Conservation (phyloP, 2,797 vertebrate genomes). For the Enteromius anoplus region DNA sequence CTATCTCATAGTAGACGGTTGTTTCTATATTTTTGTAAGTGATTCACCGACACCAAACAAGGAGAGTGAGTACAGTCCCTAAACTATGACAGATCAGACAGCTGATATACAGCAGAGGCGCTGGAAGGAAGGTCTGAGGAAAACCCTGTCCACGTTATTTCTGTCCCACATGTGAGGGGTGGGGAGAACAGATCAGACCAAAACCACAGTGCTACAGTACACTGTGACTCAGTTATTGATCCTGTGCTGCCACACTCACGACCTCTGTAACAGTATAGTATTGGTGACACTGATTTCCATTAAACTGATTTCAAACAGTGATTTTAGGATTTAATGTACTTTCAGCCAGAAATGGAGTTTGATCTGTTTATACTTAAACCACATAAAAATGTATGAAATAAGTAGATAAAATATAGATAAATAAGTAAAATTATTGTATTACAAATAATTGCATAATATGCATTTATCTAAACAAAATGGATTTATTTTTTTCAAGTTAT, state of each 20-base stretch:
- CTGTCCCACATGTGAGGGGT: slow-evolving; percentile 58
- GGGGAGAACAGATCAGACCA: slow-evolving; percentile 59
- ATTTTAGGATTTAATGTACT: not conserved
- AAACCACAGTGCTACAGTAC: slow-evolving; percentile 42
- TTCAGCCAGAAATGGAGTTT: not conserved
- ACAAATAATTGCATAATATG: not conserved
- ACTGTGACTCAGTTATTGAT: slow-evolving; percentile 35
- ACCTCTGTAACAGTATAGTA: not conserved
- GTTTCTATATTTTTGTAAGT: not conserved
- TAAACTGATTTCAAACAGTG: not conserved
- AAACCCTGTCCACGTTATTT: slow-evolving; percentile 50
- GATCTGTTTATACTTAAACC: not conserved
- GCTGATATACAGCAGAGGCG: not conserved
- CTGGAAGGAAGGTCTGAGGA: slow-evolving; percentile 36
- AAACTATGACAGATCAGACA: slow-evolving; percentile 38
- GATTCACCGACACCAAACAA: slow-evolving; percentile 28
- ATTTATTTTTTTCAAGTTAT: no score
- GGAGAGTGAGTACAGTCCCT: slow-evolving; percentile 8
- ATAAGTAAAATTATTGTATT: not conserved
- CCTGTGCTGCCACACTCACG: slow-evolving; percentile 8
- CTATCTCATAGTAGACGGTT: not conserved
- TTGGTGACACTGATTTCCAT: not conserved
- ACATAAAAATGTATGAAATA: not conserved
- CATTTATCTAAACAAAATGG: not conserved
- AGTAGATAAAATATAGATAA: not conserved